Percentiles rank a stretch among this genome's conserved stretches.
Conservation (phyloP, 2,797 vertebrate genomes). For the Hephaestus fuliginosus region DNA sequence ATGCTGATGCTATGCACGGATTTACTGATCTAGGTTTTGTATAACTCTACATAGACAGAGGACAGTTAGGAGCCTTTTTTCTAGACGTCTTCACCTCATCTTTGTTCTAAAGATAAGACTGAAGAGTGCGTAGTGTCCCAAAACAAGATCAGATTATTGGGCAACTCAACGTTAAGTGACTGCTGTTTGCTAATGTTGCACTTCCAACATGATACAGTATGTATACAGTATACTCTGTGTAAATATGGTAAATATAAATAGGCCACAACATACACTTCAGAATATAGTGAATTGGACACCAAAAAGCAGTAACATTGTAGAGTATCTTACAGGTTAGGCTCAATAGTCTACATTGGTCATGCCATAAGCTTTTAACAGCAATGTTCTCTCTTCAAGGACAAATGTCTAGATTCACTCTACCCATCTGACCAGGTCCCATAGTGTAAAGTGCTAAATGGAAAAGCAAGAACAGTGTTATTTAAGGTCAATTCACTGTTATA, state of each 20-base stretch:
- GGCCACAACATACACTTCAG: neutral
- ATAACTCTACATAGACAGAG: slow-evolving; percentile 13
- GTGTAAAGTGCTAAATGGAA: slow-evolving; percentile 57
- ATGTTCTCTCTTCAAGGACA: slow-evolving; percentile 53
- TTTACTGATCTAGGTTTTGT: slow-evolving; percentile 7
- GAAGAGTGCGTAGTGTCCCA: neutral
- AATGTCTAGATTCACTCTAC: slow-evolving; percentile 43
- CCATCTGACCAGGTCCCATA: slow-evolving; percentile 24
- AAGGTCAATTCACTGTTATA: slow-evolving; percentile 32
- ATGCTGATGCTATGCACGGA: neutral
- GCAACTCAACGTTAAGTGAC: neutral
- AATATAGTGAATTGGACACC: slow-evolving; percentile 7
- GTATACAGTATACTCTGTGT: too few relatives aligned
- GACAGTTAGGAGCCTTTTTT: slow-evolving; percentile 7
- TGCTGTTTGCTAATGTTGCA: neutral
- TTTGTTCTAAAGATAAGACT: slow-evolving; percentile 11
- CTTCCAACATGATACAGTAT: neutral
- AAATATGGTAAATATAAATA: neutral
- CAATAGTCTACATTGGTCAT: slow-evolving; percentile 25
- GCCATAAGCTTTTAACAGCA: slow-evolving; percentile 39
- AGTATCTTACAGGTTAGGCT: slow-evolving; percentile 28
- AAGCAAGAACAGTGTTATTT: slow-evolving; percentile 39
- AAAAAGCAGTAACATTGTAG: slow-evolving; percentile 20
- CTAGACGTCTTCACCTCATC: slow-evolving; percentile 25
- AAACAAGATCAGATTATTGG: slow-evolving; percentile 6